Base-by-base conservation (phyloP, 2,797 vertebrate genomes). In the Anas acuta region DNA sequence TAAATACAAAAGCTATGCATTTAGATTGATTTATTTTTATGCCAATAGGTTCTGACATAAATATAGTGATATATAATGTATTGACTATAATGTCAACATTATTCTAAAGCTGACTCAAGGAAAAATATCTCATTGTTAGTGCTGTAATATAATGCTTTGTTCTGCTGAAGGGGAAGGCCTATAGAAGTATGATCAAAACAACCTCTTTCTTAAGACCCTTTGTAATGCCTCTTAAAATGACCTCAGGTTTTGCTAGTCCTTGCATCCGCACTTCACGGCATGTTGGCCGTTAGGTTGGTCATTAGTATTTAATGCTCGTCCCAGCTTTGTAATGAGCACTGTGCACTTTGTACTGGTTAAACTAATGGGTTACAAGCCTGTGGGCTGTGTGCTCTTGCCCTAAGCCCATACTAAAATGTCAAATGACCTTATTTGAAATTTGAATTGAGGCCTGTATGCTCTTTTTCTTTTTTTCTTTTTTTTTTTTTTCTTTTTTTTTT, bases 91-190 rank as follows among this genome's bases (percentile, higher is more conserved):
- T 90, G 92, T 92, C 96, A 97, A 92, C 83, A 49, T 97, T 91
- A 93, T 95, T 97, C 96, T 92, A 96, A 96, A 96, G 96, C 97
- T 97, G 97, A 96, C 92, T 97, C 58, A 7, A 90, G 97, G 88
- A 92, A 94, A 96, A 96, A 95, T 60, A 88, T 45, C 84, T 92
- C 64, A 8, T 90, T 95, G 96, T 89, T 89, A 64, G 53, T 78
- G 72, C 85, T 96, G 94, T 90, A 91, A 85, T 93, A 72, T 64
- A 65, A 54, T 20, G 30, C 57, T 75, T 79, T 62, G 53, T 58
- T 76, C 66, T 89, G 73, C 93, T 74, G 73, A 35, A 74, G 61
- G 87, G 47, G 33, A 37, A 78, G 66, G 28, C 20, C 53, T 58
- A 5, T 33, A 23, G 32, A 53, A 19, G 32, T 53, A 35, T 2